phyloP scores from a whole-genome alignment of 2,888 invertebrate species.

The Bruchidius siliquastri region DNA sequence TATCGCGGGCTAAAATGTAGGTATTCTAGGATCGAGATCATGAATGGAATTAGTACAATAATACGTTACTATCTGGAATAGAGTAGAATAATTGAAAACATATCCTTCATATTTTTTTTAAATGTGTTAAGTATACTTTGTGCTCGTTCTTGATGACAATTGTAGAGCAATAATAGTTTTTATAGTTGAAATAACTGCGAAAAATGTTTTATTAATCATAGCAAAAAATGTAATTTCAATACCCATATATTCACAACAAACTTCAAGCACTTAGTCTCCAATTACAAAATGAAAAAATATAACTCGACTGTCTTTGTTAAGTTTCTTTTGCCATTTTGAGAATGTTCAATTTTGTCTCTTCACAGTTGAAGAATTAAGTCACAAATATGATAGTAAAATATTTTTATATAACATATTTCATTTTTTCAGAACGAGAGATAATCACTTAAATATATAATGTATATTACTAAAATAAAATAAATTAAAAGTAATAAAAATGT shows the following conservation, averaged over 20 bases:
- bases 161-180: no score
- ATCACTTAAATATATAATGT: conserved; percentile 12
- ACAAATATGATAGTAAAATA: neutral
- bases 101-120: no score
- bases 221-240: neutral
- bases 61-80: no score
- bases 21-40: no score
- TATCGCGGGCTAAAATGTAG: no score
- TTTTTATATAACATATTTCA: neutral
- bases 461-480: conserved; percentile 43
- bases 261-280: neutral
- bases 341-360: conserved; percentile 17
- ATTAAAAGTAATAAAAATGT: conserved; percentile 47
- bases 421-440: neutral
- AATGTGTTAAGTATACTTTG: no score
- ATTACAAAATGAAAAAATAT: neutral
- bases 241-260: neutral
- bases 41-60: no score
- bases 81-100: no score
- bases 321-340: neutral
- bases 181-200: no score
- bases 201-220: neutral
- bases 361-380: neutral
- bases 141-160: no score
- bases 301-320: neutral